Percentiles rank a stretch among this genome's conserved stretches.
phyloP scores from a whole-genome alignment of 2,797 vertebrate genomes.

The Sternarchorhynchus goeldii region DNA sequence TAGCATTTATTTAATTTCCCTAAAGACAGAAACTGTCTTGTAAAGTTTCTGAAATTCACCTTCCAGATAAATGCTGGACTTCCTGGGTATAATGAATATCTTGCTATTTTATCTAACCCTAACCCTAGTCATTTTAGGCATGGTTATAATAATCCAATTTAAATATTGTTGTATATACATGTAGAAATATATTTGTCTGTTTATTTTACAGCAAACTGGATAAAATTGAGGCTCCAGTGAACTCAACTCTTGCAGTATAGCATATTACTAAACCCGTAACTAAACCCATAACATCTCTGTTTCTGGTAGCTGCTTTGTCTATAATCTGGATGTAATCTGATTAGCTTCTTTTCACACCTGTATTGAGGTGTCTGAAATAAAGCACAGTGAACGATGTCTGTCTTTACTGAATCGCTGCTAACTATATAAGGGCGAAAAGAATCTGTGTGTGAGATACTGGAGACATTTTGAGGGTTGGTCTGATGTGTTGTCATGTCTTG shows the following conservation, averaged over 20 bases:
- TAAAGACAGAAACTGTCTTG: background rate
- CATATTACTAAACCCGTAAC: too few species aligned
- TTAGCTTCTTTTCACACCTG: background rate
- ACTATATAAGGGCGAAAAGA: constrained; percentile 14
- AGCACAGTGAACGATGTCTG: background rate
- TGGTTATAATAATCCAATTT: too few species aligned
- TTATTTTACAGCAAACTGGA: background rate
- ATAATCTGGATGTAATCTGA: background rate
- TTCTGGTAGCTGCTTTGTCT: background rate
- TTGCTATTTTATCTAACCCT: too few species aligned
- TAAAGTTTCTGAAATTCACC: background rate
- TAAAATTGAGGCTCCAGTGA: background rate
- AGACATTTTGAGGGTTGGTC: background rate
- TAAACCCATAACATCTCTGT: too few species aligned
- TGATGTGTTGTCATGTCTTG: too few species aligned
- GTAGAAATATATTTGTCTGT: background rate
- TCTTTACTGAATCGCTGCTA: background rate
- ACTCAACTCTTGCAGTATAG: background rate
- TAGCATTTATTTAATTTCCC: background rate
- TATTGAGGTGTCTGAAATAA: constrained; percentile 25
- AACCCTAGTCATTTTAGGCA: too few species aligned
- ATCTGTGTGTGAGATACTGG: constrained; percentile 10
- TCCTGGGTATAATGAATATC: too few species aligned
- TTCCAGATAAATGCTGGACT: too few species aligned
- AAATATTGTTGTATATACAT: too few species aligned